Evolutionary conservation across 2,888 invertebrate species (phyloP).

Genomic region (Drosophila incognita): DNA sequence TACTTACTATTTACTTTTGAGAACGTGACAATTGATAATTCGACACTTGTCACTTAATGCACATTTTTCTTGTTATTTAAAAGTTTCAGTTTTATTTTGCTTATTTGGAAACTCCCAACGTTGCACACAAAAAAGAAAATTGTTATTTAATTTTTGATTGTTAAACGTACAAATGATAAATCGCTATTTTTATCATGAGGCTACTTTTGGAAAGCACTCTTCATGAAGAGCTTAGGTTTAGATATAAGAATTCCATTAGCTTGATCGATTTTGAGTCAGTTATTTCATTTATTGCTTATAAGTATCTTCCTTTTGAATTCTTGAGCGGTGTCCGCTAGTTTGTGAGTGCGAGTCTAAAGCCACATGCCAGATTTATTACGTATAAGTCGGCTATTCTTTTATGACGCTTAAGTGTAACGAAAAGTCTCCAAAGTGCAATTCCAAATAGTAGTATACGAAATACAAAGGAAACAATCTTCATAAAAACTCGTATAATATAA

Average conservation of each 20-base stretch:
- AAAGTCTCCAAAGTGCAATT: slow-evolving; percentile 62
- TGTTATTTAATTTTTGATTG: neutral
- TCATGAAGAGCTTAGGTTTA: neutral
- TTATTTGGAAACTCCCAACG: neutral
- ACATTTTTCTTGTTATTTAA: neutral
- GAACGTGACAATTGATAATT: neutral
- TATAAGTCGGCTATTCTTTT: slow-evolving; percentile 25
- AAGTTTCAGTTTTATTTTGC: neutral
- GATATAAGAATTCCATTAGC: neutral
- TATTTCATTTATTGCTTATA: neutral
- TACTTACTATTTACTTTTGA: neutral
- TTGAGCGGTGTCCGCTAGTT: slow-evolving; percentile 2
- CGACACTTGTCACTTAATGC: neutral
- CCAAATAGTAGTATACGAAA: slow-evolving; percentile 31
- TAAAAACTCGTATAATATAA: slow-evolving; percentile 63
- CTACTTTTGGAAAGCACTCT: neutral
- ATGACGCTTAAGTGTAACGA: slow-evolving; percentile 48
- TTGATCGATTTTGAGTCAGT: neutral
- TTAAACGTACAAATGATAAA: neutral
- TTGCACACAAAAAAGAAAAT: neutral
- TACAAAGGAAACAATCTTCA: slow-evolving; percentile 62
- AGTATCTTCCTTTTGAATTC: neutral
- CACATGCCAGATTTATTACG: slow-evolving; percentile 37
- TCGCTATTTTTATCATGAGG: neutral
- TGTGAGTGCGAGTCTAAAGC: slow-evolving; percentile 1